Percentiles rank a stretch among this genome's conserved stretches.
phyloP scores from a whole-genome alignment of 2,888 invertebrate genomes.

The Busseola fusca region DNA sequence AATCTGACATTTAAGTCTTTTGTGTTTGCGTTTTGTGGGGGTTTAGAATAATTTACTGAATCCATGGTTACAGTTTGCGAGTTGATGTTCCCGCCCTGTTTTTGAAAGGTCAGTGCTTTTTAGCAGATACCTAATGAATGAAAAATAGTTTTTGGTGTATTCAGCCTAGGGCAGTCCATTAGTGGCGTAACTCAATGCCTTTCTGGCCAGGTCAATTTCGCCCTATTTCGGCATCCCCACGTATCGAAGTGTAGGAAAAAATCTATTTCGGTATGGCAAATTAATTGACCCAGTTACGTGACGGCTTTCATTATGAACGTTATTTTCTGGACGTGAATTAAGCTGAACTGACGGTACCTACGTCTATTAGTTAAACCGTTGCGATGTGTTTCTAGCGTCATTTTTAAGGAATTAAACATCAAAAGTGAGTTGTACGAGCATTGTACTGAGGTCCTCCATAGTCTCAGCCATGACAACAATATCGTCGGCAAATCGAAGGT shows the following conservation, averaged over 20 bases:
- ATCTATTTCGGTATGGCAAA: slow-evolving; percentile 48
- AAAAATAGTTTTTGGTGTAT: slow-evolving; percentile 37
- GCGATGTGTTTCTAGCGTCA: background rate
- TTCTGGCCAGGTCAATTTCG: slow-evolving; percentile 55
- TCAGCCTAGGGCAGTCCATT: slow-evolving; percentile 49
- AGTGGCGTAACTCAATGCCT: slow-evolving; percentile 57
- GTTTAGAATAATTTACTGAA: too few species aligned
- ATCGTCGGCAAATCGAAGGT: too few species aligned
- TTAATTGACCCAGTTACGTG: slow-evolving; percentile 58
- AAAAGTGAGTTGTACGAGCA: too few species aligned
- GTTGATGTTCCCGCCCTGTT: background rate
- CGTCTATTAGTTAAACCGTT: background rate
- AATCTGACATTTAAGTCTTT: too few species aligned
- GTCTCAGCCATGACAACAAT: too few species aligned
- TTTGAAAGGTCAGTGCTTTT: slow-evolving; percentile 28
- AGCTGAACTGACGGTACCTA: background rate
- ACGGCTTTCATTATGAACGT: slow-evolving; percentile 43
- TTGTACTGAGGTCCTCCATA: too few species aligned
- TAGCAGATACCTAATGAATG: slow-evolving; percentile 41
- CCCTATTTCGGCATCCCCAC: slow-evolving; percentile 42
- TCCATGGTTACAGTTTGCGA: background rate
- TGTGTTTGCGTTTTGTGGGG: too few species aligned
- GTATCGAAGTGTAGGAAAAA: slow-evolving; percentile 39
- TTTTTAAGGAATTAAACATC: background rate
- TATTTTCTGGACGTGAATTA: slow-evolving; percentile 23